Conservation (phyloP, 1,140 invertebrate species). For the Eciton burchellii region DNA sequence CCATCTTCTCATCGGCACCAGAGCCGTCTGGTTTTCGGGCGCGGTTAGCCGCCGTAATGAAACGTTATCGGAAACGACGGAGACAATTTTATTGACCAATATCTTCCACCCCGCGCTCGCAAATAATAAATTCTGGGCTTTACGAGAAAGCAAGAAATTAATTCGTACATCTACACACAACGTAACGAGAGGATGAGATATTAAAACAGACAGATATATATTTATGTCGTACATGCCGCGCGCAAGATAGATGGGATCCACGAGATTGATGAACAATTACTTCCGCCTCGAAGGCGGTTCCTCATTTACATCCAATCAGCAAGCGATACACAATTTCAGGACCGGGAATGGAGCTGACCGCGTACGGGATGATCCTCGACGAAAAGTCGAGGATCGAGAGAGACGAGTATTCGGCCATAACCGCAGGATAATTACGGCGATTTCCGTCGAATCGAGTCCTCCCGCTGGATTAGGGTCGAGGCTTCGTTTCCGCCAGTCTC, state of each 20-base stretch:
- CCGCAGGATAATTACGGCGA: conserved; percentile 23
- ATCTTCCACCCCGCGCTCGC: no score
- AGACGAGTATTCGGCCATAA: conserved; percentile 24
- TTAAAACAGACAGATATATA: neutral
- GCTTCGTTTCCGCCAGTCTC: neutral
- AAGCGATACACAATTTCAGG: neutral
- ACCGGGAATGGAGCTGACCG: neutral
- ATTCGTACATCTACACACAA: no score
- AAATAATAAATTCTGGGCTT: no score
- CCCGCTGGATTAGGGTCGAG: neutral
- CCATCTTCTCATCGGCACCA: no score
- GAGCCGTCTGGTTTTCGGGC: no score
- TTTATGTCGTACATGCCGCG: neutral
- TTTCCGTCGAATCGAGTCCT: conserved; percentile 9
- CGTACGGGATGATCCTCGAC: neutral
- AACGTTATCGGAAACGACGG: no score
- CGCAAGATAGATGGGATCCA: neutral
- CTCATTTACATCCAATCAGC: conserved; percentile 5
- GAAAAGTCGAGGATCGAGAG: no score
- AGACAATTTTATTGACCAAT: no score
- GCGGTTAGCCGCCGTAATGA: no score
- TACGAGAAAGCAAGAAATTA: no score
- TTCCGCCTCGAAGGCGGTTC: neutral
- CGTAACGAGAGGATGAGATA: no score
- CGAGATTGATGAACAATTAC: neutral